Percentiles rank a stretch among this genome's conserved stretches.
Conservation (phyloP, 2,888 invertebrate genomes). For the Nomada ferruginata region DNA sequence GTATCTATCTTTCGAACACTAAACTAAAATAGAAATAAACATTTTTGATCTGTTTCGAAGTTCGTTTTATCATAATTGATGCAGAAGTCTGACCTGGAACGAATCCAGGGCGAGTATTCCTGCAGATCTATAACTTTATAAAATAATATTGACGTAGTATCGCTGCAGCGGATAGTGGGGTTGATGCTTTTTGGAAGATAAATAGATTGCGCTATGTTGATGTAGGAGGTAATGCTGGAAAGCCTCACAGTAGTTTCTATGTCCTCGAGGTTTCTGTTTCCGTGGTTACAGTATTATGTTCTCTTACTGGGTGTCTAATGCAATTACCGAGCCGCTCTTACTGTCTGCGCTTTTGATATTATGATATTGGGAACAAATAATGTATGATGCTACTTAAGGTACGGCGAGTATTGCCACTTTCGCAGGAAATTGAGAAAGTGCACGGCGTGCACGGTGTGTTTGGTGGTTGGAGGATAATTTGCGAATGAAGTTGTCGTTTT, state of each 20-base stretch:
- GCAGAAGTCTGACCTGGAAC: slow-evolving; percentile 4
- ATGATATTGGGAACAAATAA: slow-evolving; percentile 47
- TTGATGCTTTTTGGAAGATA: slow-evolving; percentile 37
- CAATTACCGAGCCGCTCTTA: background rate
- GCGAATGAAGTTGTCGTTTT: too few relatives aligned
- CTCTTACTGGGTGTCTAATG: background rate
- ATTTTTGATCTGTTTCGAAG: background rate
- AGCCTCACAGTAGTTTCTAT: slow-evolving; percentile 14
- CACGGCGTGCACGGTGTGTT: background rate
- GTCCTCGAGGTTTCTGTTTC: slow-evolving; percentile 25
- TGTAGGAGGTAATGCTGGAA: slow-evolving; percentile 28
- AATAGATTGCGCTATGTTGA: slow-evolving; percentile 45
- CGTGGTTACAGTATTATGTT: background rate
- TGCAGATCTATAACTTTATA: slow-evolving; percentile 38
- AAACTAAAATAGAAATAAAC: too few relatives aligned
- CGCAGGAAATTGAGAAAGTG: slow-evolving; percentile 15
- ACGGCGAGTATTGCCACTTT: slow-evolving; percentile 30
- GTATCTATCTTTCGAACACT: too few relatives aligned
- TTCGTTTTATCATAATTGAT: background rate
- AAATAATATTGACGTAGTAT: slow-evolving; percentile 54
- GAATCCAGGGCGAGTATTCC: slow-evolving; percentile 25
- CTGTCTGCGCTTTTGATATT: slow-evolving; percentile 21
- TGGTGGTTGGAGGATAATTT: background rate
- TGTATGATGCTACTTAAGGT: slow-evolving; percentile 29
- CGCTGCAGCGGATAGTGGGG: slow-evolving; percentile 4